Evolutionary conservation across 2,888 invertebrate genomes (phyloP), one percentile per base, ranked within the genome.

Genomic region (Eucera pruinosa): DNA sequence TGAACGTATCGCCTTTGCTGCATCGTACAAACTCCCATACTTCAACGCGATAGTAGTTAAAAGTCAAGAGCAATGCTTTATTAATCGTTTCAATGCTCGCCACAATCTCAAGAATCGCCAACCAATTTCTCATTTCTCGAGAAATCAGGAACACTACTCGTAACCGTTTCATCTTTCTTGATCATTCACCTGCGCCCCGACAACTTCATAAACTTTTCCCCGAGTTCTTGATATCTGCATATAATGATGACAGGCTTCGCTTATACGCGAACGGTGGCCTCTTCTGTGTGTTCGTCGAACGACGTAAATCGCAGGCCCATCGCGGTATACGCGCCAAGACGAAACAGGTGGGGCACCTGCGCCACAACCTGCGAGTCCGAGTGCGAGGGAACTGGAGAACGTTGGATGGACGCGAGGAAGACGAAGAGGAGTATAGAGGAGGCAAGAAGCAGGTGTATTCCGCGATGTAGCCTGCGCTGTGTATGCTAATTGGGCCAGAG

Each of bases 321-420:
- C 73, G 70, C 74, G 69, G 68, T 33, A 65, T 83, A 83, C 75
- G 75, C 72, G 73, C 62, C 83, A 61, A 67, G 80, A 78, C 72
- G 89, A 87, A 91, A 91, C 92, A 91, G 91, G 91, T 91, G 91
- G 88, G 86, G 89, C 91, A 92, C 91, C 91, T 91, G 91, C 90
- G 82, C 78, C 73, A 20, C 73, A 84, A 84, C 84, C 80, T 84
- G 86, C 84, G 83, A 71, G 80, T 54, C 54, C 52, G 81, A 65
- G 60, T 52, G 60, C 9, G 78, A 77, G 48, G 39, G 27, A 52
- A 27, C 20, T 15, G 48, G 30, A 4, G 57, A 30, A 36, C 43
- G 55, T 13, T 23, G 41, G 57, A 25, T n/a, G 23, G 48, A 39
- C 25, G 43, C 33, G 50, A 30, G 47, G 41, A 47, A 20, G 43